Evolutionary conservation across 2,888 invertebrate species (phyloP), one percentile per base, ranked within the genome.

Genomic region (Eurytoma adleriae): DNA sequence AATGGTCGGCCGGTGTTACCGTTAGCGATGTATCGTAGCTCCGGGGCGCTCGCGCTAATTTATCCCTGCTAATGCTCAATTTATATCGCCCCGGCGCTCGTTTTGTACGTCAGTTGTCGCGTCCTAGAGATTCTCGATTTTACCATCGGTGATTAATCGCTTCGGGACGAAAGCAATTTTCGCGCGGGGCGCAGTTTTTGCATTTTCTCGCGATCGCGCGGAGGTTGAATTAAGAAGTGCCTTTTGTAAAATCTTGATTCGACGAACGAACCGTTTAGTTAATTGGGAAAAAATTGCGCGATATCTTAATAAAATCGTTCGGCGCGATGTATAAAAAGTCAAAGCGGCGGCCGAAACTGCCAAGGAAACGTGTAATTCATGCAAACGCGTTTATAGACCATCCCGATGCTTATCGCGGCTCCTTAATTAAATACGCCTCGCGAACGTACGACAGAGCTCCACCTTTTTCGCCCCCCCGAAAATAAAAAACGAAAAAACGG

Each of bases 21-120:
- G 13, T 54, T 13, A n/a, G 12, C 3, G 1, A 3, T 16, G n/a
- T 4, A 14, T 16, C 30, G n/a, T 7, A 18, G 24, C 24, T 30
- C 50, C 62, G 57, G 50, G 13, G 59, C 57, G 20, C 62, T 72
- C 48, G 54, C 24, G 20, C 18, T 61, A 64, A 78, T 76, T 62
- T 76, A 81, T 79, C 64, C 62, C 76, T 68, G 72, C 54, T 72
- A 81, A 72, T 72, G 81, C 54, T 7, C 72, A 27, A 81, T 81
- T 79, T 79, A 81, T 81, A 71, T 71, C 54, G 71, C 40, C 40
- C 50, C 70, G 18, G 20, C 59, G 61, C 57, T 50, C 69, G 62
- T 27, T 27, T 48, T 59, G 61, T 18, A 50, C 57, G 24, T 59
- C 66, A 71, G 71, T 71, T 24, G 13, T 1, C 0, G 18, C 16